A percentile compares a stretch with the other conserved stretches of the same genome.
Evolutionary conservation across 1,140 invertebrate species (phyloP).

Genomic region (Leptinotarsa defecta): DNA sequence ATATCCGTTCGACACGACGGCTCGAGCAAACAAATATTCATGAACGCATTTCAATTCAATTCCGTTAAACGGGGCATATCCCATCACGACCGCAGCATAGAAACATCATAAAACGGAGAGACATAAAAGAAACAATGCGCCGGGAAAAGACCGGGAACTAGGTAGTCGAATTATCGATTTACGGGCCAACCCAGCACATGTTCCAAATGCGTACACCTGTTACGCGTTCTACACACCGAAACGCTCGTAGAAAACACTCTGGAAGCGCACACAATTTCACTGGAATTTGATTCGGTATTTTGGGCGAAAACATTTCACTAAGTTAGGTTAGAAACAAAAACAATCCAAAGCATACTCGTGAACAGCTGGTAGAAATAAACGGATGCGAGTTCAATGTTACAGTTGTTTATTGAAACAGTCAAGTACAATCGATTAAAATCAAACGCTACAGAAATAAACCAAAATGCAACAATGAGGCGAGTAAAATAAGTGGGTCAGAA

Average conservation of each 20-base stretch:
- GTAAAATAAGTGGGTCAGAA: constrained; percentile 1
- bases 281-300: not conserved
- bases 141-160: not conserved
- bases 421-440: constrained; percentile 12
- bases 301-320: not conserved
- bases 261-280: not conserved
- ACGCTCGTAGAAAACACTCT: no score
- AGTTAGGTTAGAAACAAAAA: not conserved
- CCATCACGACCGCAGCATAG: not conserved
- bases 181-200: constrained; percentile 18
- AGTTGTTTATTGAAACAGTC: constrained; percentile 15
- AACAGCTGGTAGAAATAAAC: constrained; percentile 17
- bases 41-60: not conserved
- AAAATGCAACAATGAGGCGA: constrained; percentile 21
- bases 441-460: constrained; percentile 19
- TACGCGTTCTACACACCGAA: not conserved
- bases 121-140: not conserved
- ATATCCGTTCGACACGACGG: not conserved
- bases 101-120: not conserved
- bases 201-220: constrained; percentile 25
- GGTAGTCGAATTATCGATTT: not conserved
- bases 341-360: not conserved
- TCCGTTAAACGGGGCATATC: not conserved
- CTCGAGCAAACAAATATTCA: not conserved
- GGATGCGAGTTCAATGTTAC: constrained; percentile 10